These are phyloP conservation scores for Lathronympha strigana DNA, from an alignment of 2,888 invertebrate genomes.

Conservation along the genomic window DNA sequence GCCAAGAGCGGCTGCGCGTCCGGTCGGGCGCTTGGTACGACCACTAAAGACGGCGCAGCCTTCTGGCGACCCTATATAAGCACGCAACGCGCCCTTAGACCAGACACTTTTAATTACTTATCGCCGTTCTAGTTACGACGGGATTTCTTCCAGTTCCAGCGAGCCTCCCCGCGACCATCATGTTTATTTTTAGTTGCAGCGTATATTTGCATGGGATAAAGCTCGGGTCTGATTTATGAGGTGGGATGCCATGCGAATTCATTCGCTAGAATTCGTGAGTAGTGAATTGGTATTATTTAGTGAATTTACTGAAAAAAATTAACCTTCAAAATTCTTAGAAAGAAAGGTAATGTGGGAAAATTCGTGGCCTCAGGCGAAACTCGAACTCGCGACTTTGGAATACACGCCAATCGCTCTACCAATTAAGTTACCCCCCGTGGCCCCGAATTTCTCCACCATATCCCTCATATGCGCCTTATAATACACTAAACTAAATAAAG, in stretches of 20 bases:
- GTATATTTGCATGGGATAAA: constrained; percentile 58
- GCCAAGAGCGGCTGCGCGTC: constrained; percentile 48
- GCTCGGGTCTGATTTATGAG: background rate
- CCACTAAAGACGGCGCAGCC: constrained; percentile 61
- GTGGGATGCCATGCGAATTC: background rate
- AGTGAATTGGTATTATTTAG: background rate
- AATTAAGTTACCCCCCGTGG: no score
- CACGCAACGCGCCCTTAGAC: constrained; percentile 62
- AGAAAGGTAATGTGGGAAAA: background rate
- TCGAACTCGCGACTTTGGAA: no score
- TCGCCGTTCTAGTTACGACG: constrained; percentile 75
- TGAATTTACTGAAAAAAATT: background rate
- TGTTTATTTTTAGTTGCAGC: constrained; percentile 66
- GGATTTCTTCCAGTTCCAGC: constrained; percentile 73
- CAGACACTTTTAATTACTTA: constrained; percentile 70
- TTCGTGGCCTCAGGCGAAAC: no score
- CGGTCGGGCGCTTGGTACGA: constrained; percentile 45
- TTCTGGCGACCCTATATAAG: constrained; percentile 65
- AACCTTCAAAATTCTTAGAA: background rate
- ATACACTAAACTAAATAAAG: no score
- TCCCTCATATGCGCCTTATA: no score
- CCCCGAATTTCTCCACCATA: no score
- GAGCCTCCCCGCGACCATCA: constrained; percentile 44
- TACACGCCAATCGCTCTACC: no score
- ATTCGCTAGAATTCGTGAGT: background rate